Conservation (phyloP, 1,140 invertebrate genomes). For the Ephestia elutella region DNA sequence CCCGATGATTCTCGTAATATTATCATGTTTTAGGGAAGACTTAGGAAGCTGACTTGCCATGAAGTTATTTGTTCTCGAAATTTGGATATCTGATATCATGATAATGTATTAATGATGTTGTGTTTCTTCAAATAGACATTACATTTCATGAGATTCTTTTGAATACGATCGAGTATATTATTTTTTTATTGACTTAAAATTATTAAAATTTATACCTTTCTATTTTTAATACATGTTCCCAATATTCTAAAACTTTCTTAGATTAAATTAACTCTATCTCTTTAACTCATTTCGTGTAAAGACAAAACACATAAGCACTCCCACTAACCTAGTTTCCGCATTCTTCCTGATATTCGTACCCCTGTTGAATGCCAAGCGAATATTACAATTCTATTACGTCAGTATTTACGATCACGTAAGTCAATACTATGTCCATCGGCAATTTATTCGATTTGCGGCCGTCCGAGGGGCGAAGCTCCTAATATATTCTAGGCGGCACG, state of each 20-base stretch:
- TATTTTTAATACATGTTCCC: too few species aligned
- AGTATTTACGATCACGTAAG: slow-evolving; percentile 30
- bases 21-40: slow-evolving; percentile 52
- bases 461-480: slow-evolving; percentile 27
- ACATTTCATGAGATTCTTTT: too few species aligned
- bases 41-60: slow-evolving; percentile 42
- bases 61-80: slow-evolving; percentile 43
- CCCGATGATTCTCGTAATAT: slow-evolving; percentile 38
- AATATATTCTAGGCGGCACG: slow-evolving; percentile 55
- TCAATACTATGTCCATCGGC: slow-evolving; percentile 26
- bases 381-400: slow-evolving; percentile 13
- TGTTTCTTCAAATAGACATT: background rate
- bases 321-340: background rate
- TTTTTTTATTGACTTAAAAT: too few species aligned
- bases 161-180: too few species aligned
- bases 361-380: background rate
- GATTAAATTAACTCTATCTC: too few species aligned
- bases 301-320: too few species aligned
- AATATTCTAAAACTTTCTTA: too few species aligned
- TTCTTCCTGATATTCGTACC: background rate
- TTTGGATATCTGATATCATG: slow-evolving; percentile 33
- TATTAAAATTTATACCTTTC: too few species aligned
- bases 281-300: too few species aligned
- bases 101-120: background rate
- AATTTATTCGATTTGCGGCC: slow-evolving; percentile 33